Evolutionary conservation across 2,797 vertebrate genomes (phyloP).

Genomic region (Tolypeutes matacus): DNA sequence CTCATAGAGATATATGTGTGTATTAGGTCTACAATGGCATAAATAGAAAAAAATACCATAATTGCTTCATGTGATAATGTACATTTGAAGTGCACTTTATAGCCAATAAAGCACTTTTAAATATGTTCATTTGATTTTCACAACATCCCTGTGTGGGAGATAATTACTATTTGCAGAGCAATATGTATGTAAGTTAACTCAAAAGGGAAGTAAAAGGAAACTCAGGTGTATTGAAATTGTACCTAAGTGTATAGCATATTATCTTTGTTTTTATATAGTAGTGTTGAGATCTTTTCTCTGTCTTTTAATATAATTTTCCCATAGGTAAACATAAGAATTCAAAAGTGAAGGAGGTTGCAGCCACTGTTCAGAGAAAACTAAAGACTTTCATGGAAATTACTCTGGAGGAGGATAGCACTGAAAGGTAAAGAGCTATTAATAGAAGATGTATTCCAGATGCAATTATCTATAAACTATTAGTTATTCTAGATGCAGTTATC

Average conservation of each 20-base stretch:
- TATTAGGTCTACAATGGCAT: not conserved
- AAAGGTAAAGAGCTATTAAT: constrained; percentile 88
- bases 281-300: not conserved
- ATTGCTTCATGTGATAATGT: no score
- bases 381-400: constrained; percentile 86
- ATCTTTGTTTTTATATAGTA: not conserved
- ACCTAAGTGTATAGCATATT: no score
- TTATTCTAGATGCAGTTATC: rapidly evolving
- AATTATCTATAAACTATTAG: rapidly evolving
- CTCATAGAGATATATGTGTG: not conserved
- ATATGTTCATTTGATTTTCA: rapidly evolving
- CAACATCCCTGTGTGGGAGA: not conserved
- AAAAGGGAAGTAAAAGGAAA: not conserved
- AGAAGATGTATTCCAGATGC: rapidly evolving
- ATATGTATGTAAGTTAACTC: not conserved
- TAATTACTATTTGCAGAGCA: not conserved
- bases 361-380: constrained; percentile 90
- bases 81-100: not conserved
- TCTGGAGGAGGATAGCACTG: constrained; percentile 84
- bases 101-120: not conserved
- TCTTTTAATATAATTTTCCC: constrained; percentile 22
- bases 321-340: constrained; percentile 87
- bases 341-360: constrained; percentile 88
- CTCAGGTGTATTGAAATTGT: not conserved
- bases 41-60: not conserved